phyloP scores from a whole-genome alignment of 2,113 vertebrate species.

The Sula dactylatra region DNA sequence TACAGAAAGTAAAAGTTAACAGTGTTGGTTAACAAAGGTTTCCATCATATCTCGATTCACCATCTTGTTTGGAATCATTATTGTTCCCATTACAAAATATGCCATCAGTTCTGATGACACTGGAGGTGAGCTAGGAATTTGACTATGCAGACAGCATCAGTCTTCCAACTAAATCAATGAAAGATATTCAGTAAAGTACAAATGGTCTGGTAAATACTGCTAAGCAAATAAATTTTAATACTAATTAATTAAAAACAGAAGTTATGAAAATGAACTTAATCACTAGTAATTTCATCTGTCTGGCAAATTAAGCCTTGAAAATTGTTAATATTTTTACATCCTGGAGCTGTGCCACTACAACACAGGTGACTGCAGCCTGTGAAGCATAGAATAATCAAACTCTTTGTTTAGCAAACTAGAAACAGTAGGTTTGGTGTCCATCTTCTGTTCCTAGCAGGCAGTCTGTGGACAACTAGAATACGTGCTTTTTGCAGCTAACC shows the following conservation, averaged over 20 bases:
- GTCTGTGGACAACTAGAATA: not conserved
- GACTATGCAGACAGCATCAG: not conserved
- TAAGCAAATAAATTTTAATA: not conserved
- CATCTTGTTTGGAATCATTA: not conserved
- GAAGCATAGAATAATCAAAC: not conserved
- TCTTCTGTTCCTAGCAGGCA: not conserved
- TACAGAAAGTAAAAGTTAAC: not conserved
- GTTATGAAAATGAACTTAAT: not conserved
- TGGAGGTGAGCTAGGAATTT: not conserved
- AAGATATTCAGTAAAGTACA: not conserved
- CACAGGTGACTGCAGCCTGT: not conserved
- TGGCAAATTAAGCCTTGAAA: not conserved
- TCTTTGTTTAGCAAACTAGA: not conserved
- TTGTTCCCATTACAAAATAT: not conserved
- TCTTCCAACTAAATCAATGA: not conserved
- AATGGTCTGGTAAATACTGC: not conserved
- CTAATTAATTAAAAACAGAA: conserved; percentile 8
- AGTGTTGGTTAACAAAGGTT: not conserved
- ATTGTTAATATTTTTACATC: not conserved
- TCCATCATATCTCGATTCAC: not conserved
- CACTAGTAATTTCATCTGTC: not conserved
- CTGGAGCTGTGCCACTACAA: not conserved
- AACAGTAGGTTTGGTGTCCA: not conserved
- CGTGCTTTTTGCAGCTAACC: accelerated
- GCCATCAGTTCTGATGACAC: not conserved